Base-by-base conservation (phyloP, 2,888 invertebrate species). In the Dasysyrphus albostriatus region DNA sequence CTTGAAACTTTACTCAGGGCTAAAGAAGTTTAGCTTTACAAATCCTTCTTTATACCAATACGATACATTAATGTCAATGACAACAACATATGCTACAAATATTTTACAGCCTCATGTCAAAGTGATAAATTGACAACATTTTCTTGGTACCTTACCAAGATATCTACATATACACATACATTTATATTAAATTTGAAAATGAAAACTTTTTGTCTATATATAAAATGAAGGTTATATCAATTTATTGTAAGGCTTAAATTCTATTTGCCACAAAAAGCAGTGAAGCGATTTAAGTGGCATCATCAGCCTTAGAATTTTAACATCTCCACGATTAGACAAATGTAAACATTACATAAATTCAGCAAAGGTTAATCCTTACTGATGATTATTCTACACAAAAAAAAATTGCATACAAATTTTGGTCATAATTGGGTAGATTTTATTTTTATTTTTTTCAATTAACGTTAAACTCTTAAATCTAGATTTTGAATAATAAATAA, bases 41-140 rank as follows among this genome's bases (percentile, higher is more conserved):
- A 24, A 24, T 24, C 24, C 24, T 24, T 24, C 24, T 24, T n/a
- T n/a, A n/a, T n/a, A n/a, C n/a, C n/a, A n/a, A n/a, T n/a, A n/a
- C n/a, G n/a, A n/a, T n/a, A n/a, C n/a, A n/a, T n/a, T n/a, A n/a
- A n/a, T n/a, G n/a, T n/a, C n/a, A n/a, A 24, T 24, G 24, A 1
- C 63, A 12, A 12, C 56, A 72, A 56, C 56, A 72, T 74, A 58
- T 73, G 39, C 10, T 47, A 10, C 19, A 19, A 59, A 51, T 78
- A 49, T 77, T 69, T 74, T 24, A 69, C 51, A 69, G 44, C 74
- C 69, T 61, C 79, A 54, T 56, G 47, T 56, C 69, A 74, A 79
- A 61, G 61, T 74, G 63, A 56, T 49, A 79, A 83, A 79, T 78
- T 79, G 79, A 79, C 69, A 32, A 29, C 51, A 44, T 67, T 69